Percentiles rank a stretch among this genome's conserved stretches.
Evolutionary conservation across 2,113 vertebrate species (phyloP).

Genomic region (Perca flavescens): DNA sequence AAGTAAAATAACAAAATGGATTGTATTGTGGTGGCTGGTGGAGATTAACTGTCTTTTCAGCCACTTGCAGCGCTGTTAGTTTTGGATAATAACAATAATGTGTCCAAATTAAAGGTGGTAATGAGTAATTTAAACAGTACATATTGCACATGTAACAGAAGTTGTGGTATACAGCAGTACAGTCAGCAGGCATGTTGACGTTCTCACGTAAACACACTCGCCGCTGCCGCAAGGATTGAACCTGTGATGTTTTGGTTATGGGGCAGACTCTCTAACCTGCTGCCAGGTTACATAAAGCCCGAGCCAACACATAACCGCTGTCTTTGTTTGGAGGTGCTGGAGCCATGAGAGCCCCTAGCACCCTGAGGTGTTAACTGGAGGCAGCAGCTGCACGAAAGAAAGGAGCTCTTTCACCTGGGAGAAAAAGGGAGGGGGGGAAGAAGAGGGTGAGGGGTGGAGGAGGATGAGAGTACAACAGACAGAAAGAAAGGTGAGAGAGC

Average conservation of each 20-base stretch:
- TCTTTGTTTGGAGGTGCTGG: constrained; percentile 69
- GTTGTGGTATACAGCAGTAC: not conserved
- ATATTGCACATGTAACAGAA: not conserved
- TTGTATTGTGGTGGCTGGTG: not conserved
- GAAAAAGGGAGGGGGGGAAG: not conserved
- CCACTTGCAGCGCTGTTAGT: not conserved
- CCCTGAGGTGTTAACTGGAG: constrained; percentile 70
- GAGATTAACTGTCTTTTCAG: not conserved
- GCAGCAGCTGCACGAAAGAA: constrained; percentile 66
- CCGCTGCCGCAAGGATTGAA: constrained; percentile 2
- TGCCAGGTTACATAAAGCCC: constrained; percentile 65
- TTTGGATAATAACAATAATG: not conserved
- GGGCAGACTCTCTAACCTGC: constrained; percentile 46
- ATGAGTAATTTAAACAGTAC: not conserved
- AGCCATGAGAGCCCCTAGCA: constrained; percentile 49
- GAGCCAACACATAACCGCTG: constrained; percentile 64
- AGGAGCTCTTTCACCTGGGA: constrained; percentile 65
- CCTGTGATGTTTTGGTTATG: constrained; percentile 43
- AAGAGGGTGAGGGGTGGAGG: not conserved
- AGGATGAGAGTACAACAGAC: not conserved
- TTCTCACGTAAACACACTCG: constrained; percentile 1
- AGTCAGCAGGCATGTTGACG: not conserved
- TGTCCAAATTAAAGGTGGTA: not conserved
- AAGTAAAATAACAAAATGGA: not conserved
- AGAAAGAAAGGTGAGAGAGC: not conserved